Conservation (phyloP, 1,140 invertebrate species). For the Teleogryllus occipitalis region DNA sequence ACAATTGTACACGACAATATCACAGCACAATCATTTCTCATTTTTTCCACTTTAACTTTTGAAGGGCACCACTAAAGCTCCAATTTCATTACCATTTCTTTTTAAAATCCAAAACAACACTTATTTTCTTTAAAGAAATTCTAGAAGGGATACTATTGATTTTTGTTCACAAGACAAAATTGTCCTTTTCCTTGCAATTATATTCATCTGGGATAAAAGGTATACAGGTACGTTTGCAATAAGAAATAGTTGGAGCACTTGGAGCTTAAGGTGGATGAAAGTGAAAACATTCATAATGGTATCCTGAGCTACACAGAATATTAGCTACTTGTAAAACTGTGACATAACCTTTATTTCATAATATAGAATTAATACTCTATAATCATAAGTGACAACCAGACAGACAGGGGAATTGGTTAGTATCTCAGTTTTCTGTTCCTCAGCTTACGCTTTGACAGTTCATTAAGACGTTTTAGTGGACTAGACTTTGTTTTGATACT, state of each 20-base stretch:
- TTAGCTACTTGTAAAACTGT: conserved; percentile 17
- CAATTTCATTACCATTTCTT: conserved; percentile 7
- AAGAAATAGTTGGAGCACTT: background rate
- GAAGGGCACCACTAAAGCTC: background rate
- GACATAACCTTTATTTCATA: conserved; percentile 15
- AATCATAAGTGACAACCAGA: conserved; percentile 14
- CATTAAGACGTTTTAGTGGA: conserved; percentile 9
- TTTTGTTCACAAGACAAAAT: too few relatives aligned
- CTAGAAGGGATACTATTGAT: background rate
- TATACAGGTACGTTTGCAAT: too few relatives aligned
- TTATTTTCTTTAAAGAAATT: background rate
- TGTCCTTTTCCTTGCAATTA: too few relatives aligned
- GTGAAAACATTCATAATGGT: conserved; percentile 21
- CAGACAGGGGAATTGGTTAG: conserved; percentile 8
- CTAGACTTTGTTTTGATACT: conserved; percentile 19
- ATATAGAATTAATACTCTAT: conserved; percentile 19
- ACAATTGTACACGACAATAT: conserved; percentile 25
- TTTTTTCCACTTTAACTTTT: background rate
- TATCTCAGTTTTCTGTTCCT: conserved; percentile 15
- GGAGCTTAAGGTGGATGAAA: background rate
- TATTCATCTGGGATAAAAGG: too few relatives aligned
- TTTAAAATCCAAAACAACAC: background rate
- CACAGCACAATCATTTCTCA: conserved; percentile 24
- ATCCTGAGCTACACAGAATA: conserved; percentile 21
- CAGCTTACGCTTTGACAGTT: background rate